Conservation (phyloP, 2,113 vertebrate genomes). For the Menidia beryllina region DNA sequence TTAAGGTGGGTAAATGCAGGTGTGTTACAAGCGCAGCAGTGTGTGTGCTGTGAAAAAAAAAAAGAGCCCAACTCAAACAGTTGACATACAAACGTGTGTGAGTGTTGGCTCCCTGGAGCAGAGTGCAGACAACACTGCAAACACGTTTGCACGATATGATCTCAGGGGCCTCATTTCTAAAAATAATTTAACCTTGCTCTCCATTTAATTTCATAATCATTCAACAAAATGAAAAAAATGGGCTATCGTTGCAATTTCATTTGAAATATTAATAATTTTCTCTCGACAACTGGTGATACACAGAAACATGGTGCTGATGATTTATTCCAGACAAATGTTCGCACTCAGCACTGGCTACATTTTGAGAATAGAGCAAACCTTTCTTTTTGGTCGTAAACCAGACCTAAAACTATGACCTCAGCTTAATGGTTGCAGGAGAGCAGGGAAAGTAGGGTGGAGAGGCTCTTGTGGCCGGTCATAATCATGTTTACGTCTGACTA, state of each 20-base stretch:
- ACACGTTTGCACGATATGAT: not conserved
- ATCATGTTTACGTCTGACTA: slow-evolving; percentile 18
- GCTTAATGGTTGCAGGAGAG: slow-evolving; percentile 31
- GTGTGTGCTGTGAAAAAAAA: slow-evolving; percentile 43
- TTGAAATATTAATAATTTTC: not conserved
- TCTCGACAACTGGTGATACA: slow-evolving; percentile 7
- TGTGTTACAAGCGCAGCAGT: slow-evolving; percentile 56
- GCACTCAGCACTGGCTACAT: not conserved
- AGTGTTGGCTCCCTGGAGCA: slow-evolving; percentile 38
- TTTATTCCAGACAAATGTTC: not conserved
- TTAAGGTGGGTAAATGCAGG: slow-evolving; percentile 67
- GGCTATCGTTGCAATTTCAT: too few relatives aligned
- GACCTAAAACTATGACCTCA: slow-evolving; percentile 38
- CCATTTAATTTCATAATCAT: not conserved
- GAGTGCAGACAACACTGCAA: not conserved
- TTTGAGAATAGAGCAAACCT: not conserved
- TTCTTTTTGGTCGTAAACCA: slow-evolving; percentile 1
- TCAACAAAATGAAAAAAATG: not conserved
- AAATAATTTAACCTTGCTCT: not conserved
- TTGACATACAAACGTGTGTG: slow-evolving; percentile 55
- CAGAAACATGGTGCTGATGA: not conserved
- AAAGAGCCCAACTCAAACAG: slow-evolving; percentile 52
- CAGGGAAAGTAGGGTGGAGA: not conserved
- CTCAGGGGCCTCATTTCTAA: slow-evolving; percentile 12
- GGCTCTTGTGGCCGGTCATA: not conserved